phyloP scores from a whole-genome alignment of 2,888 invertebrate species.

The Apodemia mormo region DNA sequence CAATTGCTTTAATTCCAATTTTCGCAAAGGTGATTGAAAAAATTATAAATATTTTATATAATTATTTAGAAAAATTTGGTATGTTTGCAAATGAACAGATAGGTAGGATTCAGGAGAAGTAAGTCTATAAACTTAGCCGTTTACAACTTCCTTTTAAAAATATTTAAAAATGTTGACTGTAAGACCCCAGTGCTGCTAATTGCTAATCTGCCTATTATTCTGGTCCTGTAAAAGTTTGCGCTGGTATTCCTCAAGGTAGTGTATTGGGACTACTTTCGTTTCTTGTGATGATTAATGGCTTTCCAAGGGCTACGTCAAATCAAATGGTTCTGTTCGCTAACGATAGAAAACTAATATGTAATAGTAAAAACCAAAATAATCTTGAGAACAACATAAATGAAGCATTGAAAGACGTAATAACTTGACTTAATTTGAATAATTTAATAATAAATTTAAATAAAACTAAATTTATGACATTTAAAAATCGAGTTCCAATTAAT shows the following conservation, averaged over 20 bases:
- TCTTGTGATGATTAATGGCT: not conserved
- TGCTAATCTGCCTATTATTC: not conserved
- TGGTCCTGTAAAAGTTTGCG: not conserved
- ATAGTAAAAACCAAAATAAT: not conserved
- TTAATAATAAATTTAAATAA: not conserved
- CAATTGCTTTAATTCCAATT: constrained; percentile 1
- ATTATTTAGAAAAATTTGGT: not conserved
- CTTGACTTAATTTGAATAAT: not conserved
- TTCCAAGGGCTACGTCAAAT: not conserved
- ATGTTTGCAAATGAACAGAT: not conserved
- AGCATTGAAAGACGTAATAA: not conserved
- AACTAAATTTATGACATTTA: not conserved
- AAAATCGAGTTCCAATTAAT: not conserved
- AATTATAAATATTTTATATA: not conserved
- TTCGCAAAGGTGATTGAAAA: not conserved
- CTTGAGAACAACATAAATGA: not conserved
- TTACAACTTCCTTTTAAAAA: no score
- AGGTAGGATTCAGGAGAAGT: no score
- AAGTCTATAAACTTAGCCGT: no score
- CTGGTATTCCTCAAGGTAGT: not conserved
- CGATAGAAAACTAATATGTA: not conserved
- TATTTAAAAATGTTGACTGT: no score
- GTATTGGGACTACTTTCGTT: not conserved
- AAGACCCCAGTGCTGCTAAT: no score
- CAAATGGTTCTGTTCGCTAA: not conserved